phyloP scores from a whole-genome alignment of 1,140 invertebrate species.

The Chionoecetes opilio region DNA sequence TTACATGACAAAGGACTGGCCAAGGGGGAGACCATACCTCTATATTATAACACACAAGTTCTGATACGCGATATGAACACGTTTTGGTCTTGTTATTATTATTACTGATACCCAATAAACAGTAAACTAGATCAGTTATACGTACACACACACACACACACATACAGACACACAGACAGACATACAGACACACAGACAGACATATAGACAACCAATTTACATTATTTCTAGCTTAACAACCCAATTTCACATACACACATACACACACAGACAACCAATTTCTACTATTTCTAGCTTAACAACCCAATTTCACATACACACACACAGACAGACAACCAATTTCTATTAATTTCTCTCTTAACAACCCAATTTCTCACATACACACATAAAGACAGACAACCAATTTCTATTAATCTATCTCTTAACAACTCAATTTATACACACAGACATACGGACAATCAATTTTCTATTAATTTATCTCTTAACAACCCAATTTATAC shows the following conservation, averaged over 20 bases:
- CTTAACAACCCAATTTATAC: neutral
- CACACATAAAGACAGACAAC: constrained; percentile 44
- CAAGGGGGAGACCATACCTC: too few relatives aligned
- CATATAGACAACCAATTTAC: too few relatives aligned
- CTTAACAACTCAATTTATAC: neutral
- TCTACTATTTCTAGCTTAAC: too few relatives aligned
- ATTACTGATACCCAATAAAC: too few relatives aligned
- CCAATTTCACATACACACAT: neutral
- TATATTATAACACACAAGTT: too few relatives aligned
- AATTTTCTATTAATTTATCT: neutral
- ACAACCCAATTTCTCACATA: neutral
- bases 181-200: constrained; percentile 29
- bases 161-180: neutral
- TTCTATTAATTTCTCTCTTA: too few relatives aligned
- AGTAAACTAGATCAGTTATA: neutral
- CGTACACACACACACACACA: neutral
- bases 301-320: neutral
- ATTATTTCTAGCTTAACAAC: too few relatives aligned
- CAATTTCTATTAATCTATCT: neutral
- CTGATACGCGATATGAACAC: too few relatives aligned
- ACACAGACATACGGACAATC: constrained; percentile 39
- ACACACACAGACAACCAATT: too few relatives aligned
- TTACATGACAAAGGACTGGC: too few relatives aligned
- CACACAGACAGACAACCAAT: constrained; percentile 42
- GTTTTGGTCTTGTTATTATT: too few relatives aligned